phyloP scores from a whole-genome alignment of 2,797 vertebrate genomes.

The Clamator glandarius region DNA sequence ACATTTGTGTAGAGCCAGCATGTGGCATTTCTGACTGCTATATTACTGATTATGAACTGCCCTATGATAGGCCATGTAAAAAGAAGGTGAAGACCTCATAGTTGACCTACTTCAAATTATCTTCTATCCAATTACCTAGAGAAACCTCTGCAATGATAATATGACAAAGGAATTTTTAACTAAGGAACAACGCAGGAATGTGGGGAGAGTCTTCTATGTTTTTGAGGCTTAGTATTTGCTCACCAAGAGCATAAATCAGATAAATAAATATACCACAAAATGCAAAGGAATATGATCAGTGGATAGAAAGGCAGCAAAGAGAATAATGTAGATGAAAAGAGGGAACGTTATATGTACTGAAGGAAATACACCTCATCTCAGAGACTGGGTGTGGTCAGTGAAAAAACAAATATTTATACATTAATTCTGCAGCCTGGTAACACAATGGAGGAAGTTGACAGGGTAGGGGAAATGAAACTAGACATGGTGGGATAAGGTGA shows the following conservation, averaged over 20 bases:
- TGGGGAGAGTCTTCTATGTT: background rate
- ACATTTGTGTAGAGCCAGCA: rapidly evolving
- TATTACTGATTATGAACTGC: background rate
- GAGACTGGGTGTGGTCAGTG: background rate
- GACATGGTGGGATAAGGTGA: background rate
- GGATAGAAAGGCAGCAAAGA: background rate
- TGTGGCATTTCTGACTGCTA: background rate
- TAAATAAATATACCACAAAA: background rate
- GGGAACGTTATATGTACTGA: background rate
- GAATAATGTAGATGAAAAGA: background rate
- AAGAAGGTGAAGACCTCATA: background rate
- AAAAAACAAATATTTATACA: slow-evolving; percentile 48
- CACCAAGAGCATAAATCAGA: background rate
- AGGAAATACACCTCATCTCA: background rate
- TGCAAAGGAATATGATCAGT: background rate
- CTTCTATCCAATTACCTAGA: background rate
- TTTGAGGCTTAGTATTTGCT: background rate
- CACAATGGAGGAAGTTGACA: background rate
- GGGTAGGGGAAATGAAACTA: slow-evolving; percentile 40
- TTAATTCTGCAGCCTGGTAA: background rate
- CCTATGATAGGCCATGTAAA: background rate
- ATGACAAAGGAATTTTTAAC: background rate
- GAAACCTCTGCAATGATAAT: background rate
- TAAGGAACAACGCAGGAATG: background rate
- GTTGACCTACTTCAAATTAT: background rate